Evolutionary conservation across 2,797 vertebrate species (phyloP), one percentile per base, ranked within the genome.

Genomic region (Leptoclinus maculatus): DNA sequence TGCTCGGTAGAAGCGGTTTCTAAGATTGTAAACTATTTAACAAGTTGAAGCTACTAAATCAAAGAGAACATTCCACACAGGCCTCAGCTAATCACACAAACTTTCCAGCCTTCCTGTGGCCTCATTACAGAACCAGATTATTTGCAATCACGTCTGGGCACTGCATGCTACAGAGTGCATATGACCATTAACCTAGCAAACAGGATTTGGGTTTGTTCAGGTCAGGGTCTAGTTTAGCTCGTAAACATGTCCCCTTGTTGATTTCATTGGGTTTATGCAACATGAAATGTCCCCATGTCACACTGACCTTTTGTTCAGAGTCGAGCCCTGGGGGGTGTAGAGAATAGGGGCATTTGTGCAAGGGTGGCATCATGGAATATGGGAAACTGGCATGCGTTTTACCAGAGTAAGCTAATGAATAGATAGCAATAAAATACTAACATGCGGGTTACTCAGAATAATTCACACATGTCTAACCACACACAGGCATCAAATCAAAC

Each of bases 251-350:
- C 58, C 17, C 69, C 43, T 7, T 45, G 59, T 57, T 87, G 87
- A 88, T 75, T 82, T 83, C 66, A 78, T 19, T 67, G 53, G 51
- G 32, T 88, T 89, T 85, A 83, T 83, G 73, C 80, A 78, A 90
- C 86, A 76, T 85, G 65, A 85, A 79, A 80, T 62, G 45, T 13
- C 74, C 49, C 71, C 41, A 77, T 86, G 71, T 80, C 74, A 90
- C 78, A 86, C 57, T 82, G 82, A 90, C 76, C 70, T 87, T 90
- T 88, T 87, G 87, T 87, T 75, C 79, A 12, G 27, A 59, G 79
- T 83, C 29, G 27, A 54, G 29, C 54, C 62, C 58, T 85, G 53
- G 13, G 17, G 7, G 7, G 56, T 43, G 58, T 43, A 64, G 36
- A 78, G 62, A 84, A 80, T 56, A 80, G 74, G 62, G 69, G 49